Evolutionary conservation across 2,888 invertebrate species (phyloP).

Genomic region (Drosophila pseudotalamancana): DNA sequence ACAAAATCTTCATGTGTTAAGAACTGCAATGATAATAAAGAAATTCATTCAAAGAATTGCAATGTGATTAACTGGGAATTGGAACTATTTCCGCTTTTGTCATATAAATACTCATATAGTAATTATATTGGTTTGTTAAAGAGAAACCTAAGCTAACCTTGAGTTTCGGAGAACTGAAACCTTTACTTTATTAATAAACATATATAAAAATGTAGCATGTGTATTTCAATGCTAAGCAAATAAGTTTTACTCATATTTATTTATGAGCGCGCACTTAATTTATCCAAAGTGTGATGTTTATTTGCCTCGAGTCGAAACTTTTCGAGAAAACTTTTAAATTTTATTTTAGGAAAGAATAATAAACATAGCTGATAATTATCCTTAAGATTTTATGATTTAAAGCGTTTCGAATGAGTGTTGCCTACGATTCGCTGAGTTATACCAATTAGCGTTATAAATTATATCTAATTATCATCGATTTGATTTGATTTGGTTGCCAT

Average conservation of each 20-base stretch:
- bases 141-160: too few species aligned
- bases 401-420: conserved; percentile 17
- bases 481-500: conserved; percentile 37
- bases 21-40: too few species aligned
- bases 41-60: background rate
- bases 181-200: conserved; percentile 14
- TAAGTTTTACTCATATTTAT: conserved; percentile 49
- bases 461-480: conserved; percentile 74
- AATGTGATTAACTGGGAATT: background rate
- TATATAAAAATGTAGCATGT: conserved; percentile 13
- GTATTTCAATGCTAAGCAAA: conserved; percentile 5
- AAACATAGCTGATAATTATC: conserved; percentile 54
- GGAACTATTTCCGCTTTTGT: too few species aligned
- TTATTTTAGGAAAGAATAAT: conserved; percentile 46
- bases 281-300: conserved; percentile 51
- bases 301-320: conserved; percentile 14
- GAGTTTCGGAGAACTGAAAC: background rate
- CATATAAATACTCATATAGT: too few species aligned
- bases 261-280: conserved; percentile 37
- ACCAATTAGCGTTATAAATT: conserved; percentile 74
- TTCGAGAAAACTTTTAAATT: conserved; percentile 21
- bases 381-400: conserved; percentile 59
- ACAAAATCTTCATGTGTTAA: too few species aligned
- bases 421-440: conserved; percentile 41
- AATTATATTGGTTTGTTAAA: too few species aligned